Conservation (phyloP, 2,888 invertebrate genomes). For the Tridacna gigas region DNA sequence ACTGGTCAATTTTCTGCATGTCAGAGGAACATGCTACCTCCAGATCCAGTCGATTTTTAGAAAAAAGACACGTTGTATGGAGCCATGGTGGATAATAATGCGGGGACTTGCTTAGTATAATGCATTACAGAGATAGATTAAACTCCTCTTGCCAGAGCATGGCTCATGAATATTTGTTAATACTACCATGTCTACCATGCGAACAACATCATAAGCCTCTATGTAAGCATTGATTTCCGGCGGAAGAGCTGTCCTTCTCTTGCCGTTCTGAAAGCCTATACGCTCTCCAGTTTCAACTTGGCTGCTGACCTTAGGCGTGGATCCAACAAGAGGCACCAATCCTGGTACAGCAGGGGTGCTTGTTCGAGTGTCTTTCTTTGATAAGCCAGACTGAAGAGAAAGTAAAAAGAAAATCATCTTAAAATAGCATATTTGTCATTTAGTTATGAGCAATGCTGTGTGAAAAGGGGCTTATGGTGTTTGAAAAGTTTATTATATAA, state of each 20-base stretch:
- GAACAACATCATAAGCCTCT: constrained; percentile 44
- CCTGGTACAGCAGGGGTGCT: neutral
- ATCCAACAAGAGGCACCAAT: neutral
- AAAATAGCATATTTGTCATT: neutral
- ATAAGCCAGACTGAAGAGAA: too few relatives aligned
- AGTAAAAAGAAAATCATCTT: neutral
- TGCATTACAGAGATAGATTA: neutral
- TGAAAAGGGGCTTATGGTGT: neutral
- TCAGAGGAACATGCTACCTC: too few relatives aligned
- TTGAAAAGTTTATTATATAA: neutral
- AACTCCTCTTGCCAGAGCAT: too few relatives aligned
- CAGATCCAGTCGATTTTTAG: too few relatives aligned
- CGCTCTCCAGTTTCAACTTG: neutral
- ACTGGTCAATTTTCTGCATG: too few relatives aligned
- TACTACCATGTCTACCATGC: constrained; percentile 7
- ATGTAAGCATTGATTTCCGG: constrained; percentile 46
- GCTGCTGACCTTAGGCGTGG: neutral
- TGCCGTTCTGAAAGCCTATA: neutral
- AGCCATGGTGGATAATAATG: too few relatives aligned
- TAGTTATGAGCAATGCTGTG: neutral
- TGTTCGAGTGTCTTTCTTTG: neutral
- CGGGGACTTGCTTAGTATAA: neutral
- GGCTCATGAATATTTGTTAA: neutral
- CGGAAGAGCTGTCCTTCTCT: constrained; percentile 24
- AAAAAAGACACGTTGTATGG: too few relatives aligned